Evolutionary conservation across 2,888 invertebrate genomes (phyloP).

Genomic region (Poecilus cupreus): DNA sequence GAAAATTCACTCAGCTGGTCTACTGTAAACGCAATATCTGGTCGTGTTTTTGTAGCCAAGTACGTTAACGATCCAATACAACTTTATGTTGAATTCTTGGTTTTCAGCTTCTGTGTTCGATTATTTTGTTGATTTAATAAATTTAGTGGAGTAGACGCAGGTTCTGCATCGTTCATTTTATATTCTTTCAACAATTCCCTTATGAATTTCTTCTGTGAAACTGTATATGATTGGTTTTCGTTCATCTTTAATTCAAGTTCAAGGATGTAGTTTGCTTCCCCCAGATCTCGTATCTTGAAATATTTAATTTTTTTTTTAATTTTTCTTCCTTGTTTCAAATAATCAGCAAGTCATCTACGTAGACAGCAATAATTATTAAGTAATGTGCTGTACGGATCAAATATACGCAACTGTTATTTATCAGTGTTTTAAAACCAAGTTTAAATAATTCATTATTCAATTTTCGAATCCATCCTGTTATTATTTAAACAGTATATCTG

Average conservation of each 20-base stretch:
- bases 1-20: conserved; percentile 36
- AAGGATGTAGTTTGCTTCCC: not conserved
- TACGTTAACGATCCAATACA: not conserved
- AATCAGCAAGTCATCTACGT: not conserved
- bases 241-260: not conserved
- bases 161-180: not conserved
- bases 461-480: not conserved
- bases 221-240: not conserved
- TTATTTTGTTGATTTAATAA: not conserved
- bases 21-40: conserved; percentile 37
- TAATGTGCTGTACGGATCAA: not conserved
- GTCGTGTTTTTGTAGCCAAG: not conserved
- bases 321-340: not conserved
- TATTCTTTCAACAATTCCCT: not conserved
- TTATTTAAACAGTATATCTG: too few species aligned
- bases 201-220: not conserved
- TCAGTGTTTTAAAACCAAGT: not conserved
- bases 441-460: not conserved
- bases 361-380: not conserved
- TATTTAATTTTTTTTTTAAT: not conserved
- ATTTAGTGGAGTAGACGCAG: not conserved
- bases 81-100: not conserved
- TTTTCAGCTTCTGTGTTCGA: not conserved
- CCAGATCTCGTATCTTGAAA: not conserved
- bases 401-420: not conserved